Conservation (phyloP, 2,113 vertebrate species). For the Indri indri region DNA sequence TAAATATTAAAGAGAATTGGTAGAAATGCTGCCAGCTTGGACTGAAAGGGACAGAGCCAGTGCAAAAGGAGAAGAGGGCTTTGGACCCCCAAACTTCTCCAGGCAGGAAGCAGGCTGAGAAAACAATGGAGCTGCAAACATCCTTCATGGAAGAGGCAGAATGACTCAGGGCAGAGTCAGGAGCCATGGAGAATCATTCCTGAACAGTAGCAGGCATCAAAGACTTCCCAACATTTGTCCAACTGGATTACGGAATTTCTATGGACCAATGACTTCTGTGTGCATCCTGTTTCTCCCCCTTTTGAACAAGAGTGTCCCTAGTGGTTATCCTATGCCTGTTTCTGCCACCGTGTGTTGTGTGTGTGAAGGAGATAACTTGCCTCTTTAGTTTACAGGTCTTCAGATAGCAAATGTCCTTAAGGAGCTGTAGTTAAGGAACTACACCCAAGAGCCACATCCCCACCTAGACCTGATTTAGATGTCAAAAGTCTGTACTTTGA, state of each 20-base stretch:
- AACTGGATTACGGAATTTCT: neutral
- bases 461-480: neutral
- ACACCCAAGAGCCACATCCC: neutral
- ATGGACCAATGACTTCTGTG: neutral
- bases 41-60: neutral
- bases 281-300: neutral
- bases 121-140: neutral
- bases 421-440: neutral
- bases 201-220: neutral
- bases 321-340: neutral
- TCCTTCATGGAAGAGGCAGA: neutral
- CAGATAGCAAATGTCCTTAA: neutral
- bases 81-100: neutral
- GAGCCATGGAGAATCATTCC: neutral
- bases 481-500: neutral
- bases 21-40: neutral
- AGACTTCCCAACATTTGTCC: neutral
- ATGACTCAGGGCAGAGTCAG: neutral
- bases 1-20: neutral
- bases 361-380: neutral
- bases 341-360: neutral
- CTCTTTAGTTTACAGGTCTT: neutral
- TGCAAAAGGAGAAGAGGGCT: neutral
- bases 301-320: neutral
- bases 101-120: neutral